Evolutionary conservation across 2,113 vertebrate species (phyloP).

Genomic region (Hippoglossus stenolepis): DNA sequence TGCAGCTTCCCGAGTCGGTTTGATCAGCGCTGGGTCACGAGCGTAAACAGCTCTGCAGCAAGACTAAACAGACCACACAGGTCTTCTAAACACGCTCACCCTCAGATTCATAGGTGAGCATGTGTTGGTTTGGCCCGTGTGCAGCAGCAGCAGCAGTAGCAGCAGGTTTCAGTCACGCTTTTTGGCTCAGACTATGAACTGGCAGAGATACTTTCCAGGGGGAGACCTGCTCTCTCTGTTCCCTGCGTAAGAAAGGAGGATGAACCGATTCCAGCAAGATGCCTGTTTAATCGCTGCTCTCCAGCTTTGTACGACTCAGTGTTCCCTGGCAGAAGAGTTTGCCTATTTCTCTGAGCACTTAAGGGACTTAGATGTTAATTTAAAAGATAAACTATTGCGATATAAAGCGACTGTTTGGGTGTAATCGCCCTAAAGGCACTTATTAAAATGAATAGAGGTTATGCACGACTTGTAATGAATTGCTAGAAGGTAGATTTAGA

Average conservation of each 20-base stretch:
- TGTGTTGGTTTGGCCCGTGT: conserved; percentile 14
- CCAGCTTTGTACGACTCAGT: background rate
- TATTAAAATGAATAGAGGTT: conserved; percentile 2
- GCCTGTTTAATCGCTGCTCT: background rate
- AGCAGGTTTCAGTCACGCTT: conserved; percentile 45
- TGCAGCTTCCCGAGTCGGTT: conserved; percentile 14
- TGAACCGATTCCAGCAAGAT: background rate
- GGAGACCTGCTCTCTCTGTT: background rate
- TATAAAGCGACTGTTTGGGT: background rate
- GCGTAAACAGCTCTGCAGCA: conserved; percentile 61
- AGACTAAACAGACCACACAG: conserved; percentile 84
- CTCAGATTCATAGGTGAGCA: conserved; percentile 55
- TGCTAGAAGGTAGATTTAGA: background rate
- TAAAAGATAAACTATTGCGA: background rate
- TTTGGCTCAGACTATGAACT: conserved; percentile 24
- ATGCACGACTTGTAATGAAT: background rate
- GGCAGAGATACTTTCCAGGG: conserved; percentile 20
- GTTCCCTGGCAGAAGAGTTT: background rate
- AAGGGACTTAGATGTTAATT: background rate
- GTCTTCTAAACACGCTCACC: conserved; percentile 58
- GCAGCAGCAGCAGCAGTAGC: conserved; percentile 17
- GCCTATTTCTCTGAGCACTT: background rate
- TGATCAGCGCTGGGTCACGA: conserved; percentile 55
- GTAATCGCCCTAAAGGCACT: conserved; percentile 4
- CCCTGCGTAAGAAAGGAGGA: background rate